Base-by-base conservation (phyloP, 2,888 invertebrate genomes). In the Oligia latruncula region DNA sequence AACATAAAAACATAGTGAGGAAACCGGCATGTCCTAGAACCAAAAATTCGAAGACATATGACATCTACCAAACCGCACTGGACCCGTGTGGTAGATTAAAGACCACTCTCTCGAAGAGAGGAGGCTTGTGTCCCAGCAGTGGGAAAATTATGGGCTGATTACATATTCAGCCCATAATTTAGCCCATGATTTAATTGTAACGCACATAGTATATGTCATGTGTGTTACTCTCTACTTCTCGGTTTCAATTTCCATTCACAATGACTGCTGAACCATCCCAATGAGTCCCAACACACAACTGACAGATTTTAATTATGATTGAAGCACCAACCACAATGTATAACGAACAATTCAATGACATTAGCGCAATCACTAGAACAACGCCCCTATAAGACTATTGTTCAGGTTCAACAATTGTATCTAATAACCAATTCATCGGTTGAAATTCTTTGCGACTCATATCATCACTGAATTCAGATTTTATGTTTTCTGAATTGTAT, bases 231-330 rank as follows among this genome's bases (percentile, higher is more conserved):
- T 40, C 5, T 46, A 17, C 6, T 58, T 46, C 13, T 17, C 8
- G 8, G 0, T 11, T n/a, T n/a, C 46, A 46, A 46, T 46, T 46
- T 43, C 43, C 1, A 29, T 74, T 65, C 17, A 23, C 49, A 43
- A 49, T 64, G 20, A 20, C 29, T 4, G 15, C 49, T 9, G 80
- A 72, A 75, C 84, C 75, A 2, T 23, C 58, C 43, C 29, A 1
- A 11, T n/a, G 11, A 23, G 4, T 49, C 6, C 13, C 13, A 49
- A 62, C n/a, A 77, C 52, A n/a, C 66, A 52, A 40, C 62, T 73
- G 73, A 67, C 85, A 71, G 74, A 64, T 71, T 78, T 77, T 86
- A 86, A 86, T 81, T 85, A 71, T 86, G 87, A 86, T 86, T 81
- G 84, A 85, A 76, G 67, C 64, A 13, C 55, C 65, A 65, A 13